phyloP scores from a whole-genome alignment of 2,113 vertebrate species.

The Coptodon bakossiorum region DNA sequence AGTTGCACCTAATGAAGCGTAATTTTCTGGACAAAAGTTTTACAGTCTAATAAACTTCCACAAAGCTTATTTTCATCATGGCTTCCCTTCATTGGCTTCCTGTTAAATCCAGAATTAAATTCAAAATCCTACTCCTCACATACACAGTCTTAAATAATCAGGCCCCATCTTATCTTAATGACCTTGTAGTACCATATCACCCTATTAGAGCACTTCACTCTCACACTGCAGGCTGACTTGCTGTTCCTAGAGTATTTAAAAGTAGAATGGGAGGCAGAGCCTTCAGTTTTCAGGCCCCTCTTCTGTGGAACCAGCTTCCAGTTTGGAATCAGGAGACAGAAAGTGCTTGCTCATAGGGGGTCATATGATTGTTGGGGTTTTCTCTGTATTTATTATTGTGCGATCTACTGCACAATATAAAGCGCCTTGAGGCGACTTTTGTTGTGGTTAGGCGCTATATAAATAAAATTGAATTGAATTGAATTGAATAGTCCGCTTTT shows the following conservation, averaged over 20 bases:
- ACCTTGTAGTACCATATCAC: not conserved
- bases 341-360: too few species aligned
- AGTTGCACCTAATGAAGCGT: rapidly evolving
- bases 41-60: not conserved
- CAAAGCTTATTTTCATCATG: not conserved
- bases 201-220: rapidly evolving
- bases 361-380: too few species aligned
- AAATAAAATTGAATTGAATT: too few species aligned
- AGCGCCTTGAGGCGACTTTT: too few species aligned
- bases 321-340: not conserved
- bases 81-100: not conserved
- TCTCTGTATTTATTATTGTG: too few species aligned
- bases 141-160: not conserved
- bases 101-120: not conserved
- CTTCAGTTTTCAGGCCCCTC: not conserved
- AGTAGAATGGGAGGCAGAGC: not conserved
- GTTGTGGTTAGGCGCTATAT: too few species aligned
- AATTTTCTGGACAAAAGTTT: not conserved
- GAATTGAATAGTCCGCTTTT: too few species aligned
- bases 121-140: not conserved
- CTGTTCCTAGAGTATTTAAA: not conserved
- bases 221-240: rapidly evolving
- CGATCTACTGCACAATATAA: too few species aligned
- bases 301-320: not conserved
- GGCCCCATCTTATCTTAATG: not conserved